Conservation (phyloP, 2,888 invertebrate genomes). For the Drosophila cracens region DNA sequence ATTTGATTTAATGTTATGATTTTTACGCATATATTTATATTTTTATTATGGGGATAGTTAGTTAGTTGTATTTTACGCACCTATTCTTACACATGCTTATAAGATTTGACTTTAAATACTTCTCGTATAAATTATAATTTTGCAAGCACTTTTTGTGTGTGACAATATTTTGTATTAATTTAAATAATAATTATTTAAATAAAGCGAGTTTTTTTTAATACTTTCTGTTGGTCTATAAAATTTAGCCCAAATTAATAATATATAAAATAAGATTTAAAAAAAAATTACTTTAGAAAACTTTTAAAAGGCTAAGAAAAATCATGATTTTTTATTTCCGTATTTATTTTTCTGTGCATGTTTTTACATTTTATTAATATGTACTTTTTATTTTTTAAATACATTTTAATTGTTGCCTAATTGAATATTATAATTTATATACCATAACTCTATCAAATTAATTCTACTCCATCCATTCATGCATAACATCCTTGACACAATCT, state of each 20-base stretch:
- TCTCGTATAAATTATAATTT: background rate
- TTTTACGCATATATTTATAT: slow-evolving; percentile 7
- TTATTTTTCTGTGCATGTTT: no score
- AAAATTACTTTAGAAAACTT: no score
- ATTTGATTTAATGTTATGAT: slow-evolving; percentile 57
- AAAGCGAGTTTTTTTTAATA: background rate
- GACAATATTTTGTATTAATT: background rate
- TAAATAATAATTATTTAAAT: background rate
- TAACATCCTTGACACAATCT: slow-evolving; percentile 13
- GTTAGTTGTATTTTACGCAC: background rate
- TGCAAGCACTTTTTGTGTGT: background rate
- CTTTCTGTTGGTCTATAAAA: background rate
- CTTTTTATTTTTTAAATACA: no score
- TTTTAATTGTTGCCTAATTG: no score
- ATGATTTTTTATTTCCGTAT: background rate
- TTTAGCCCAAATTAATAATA: background rate
- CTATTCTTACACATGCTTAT: background rate
- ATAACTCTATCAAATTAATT: no score
- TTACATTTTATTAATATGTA: no score
- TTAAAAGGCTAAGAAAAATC: no score
- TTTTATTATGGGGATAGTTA: background rate
- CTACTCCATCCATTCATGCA: background rate
- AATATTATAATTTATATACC: no score
- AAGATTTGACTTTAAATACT: background rate
- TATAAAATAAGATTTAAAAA: background rate